These are phyloP conservation scores for Amblyjoppa proteus DNA, from an alignment of 2,888 invertebrate species.

Conservation along the genomic window DNA sequence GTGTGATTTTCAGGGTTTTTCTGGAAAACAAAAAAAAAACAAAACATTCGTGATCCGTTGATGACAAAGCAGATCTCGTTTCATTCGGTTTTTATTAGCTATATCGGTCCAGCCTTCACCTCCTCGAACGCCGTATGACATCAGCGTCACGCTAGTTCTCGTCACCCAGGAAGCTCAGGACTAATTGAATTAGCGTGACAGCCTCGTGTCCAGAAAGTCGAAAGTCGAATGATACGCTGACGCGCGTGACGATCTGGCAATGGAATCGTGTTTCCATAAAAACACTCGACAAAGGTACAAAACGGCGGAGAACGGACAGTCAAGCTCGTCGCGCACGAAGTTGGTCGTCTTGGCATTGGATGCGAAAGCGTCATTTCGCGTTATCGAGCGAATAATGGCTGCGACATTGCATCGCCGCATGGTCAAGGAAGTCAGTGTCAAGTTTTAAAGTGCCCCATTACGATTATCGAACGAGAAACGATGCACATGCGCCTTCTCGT, in stretches of 20 bases:
- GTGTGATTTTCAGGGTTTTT: background rate
- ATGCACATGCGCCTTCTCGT: background rate
- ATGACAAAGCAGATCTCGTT: background rate
- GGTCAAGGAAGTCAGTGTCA: constrained; percentile 37
- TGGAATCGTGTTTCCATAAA: background rate
- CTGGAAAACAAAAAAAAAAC: background rate
- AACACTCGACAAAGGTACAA: background rate
- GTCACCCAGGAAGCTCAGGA: constrained; percentile 23
- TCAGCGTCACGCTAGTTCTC: constrained; percentile 28
- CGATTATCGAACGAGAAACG: constrained; percentile 43
- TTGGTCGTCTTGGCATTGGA: constrained; percentile 7
- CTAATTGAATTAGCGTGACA: constrained; percentile 62
- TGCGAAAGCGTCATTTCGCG: constrained; percentile 30
- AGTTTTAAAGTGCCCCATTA: constrained; percentile 26
- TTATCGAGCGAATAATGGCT: constrained; percentile 48
- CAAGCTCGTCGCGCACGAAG: background rate
- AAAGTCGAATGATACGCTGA: constrained; percentile 25
- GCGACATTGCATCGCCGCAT: constrained; percentile 16
- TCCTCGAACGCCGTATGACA: constrained; percentile 31
- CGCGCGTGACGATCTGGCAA: background rate
- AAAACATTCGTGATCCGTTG: background rate
- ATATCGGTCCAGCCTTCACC: background rate
- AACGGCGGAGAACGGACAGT: background rate
- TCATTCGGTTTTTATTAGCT: background rate
- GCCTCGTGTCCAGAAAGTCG: constrained; percentile 43